Evolutionary conservation across 2,113 vertebrate species (phyloP).

Genomic region (Neotoma lepida): DNA sequence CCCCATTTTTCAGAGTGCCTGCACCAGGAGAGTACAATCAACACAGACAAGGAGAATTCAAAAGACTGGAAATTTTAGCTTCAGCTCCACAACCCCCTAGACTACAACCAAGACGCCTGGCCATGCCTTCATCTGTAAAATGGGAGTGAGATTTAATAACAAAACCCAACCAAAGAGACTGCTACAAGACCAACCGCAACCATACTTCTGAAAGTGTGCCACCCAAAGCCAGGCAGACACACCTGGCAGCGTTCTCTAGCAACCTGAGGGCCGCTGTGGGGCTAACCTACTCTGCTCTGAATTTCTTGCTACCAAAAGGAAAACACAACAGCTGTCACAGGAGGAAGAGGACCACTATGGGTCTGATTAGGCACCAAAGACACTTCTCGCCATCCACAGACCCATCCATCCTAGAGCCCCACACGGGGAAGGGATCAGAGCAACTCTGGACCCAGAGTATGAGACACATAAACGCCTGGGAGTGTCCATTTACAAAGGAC

Average conservation of each 20-base stretch:
- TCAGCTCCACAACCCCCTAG: background rate
- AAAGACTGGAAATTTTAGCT: background rate
- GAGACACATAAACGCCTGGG: background rate
- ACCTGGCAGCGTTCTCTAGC: background rate
- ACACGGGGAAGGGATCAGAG: background rate
- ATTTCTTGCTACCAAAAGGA: conserved; percentile 23
- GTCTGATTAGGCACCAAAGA: background rate
- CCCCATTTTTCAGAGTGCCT: background rate
- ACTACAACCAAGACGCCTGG: background rate
- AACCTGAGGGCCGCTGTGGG: background rate
- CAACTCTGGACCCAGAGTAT: no score
- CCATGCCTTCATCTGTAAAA: conserved; percentile 14
- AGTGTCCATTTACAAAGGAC: background rate
- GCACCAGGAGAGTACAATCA: background rate
- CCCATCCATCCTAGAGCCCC: background rate
- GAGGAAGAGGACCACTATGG: background rate
- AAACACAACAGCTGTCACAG: background rate
- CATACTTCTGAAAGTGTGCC: background rate
- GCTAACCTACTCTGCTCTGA: background rate
- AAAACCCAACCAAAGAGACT: conserved; percentile 13
- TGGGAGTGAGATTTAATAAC: background rate
- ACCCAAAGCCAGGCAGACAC: background rate
- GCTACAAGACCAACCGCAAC: background rate
- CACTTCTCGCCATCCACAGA: background rate
- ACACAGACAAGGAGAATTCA: background rate